A percentile compares a stretch with the other conserved stretches of the same genome.
These are phyloP conservation scores for Tragopan temminckii DNA, from an alignment of 2,797 vertebrate genomes.

Conservation along the genomic window DNA sequence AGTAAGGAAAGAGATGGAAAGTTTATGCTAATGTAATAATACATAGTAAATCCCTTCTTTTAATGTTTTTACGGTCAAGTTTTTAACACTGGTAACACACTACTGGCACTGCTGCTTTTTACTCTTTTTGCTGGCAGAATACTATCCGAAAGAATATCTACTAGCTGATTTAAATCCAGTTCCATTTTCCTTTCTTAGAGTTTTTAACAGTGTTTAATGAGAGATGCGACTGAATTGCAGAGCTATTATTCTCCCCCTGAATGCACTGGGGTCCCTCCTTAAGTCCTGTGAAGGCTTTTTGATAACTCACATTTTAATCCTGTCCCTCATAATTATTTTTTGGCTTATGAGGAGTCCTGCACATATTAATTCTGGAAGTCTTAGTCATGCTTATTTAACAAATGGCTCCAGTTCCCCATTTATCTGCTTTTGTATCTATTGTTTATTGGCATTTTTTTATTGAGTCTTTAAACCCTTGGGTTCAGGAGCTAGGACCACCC, in stretches of 20 bases:
- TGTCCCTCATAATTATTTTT: neutral
- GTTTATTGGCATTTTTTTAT: neutral
- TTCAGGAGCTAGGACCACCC: neutral
- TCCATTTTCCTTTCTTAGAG: neutral
- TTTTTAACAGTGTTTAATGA: conserved; percentile 1
- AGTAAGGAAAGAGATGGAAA: neutral
- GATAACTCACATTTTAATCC: neutral
- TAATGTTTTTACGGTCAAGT: neutral
- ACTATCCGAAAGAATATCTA: conserved; percentile 7
- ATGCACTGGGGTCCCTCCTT: neutral
- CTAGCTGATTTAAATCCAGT: conserved; percentile 12
- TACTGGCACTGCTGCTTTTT: neutral
- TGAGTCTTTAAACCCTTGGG: neutral
- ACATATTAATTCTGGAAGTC: neutral
- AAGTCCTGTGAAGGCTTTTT: neutral
- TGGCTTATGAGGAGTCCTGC: neutral
- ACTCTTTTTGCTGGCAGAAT: neutral
- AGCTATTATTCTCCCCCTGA: neutral
- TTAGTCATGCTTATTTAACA: neutral
- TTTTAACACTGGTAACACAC: neutral
- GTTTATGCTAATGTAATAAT: neutral
- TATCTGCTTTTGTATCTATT: neutral
- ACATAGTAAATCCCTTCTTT: neutral
- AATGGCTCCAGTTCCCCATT: neutral
- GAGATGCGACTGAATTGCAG: neutral